Conservation (phyloP, 2,797 vertebrate species). For the Apodemus agrarius region DNA sequence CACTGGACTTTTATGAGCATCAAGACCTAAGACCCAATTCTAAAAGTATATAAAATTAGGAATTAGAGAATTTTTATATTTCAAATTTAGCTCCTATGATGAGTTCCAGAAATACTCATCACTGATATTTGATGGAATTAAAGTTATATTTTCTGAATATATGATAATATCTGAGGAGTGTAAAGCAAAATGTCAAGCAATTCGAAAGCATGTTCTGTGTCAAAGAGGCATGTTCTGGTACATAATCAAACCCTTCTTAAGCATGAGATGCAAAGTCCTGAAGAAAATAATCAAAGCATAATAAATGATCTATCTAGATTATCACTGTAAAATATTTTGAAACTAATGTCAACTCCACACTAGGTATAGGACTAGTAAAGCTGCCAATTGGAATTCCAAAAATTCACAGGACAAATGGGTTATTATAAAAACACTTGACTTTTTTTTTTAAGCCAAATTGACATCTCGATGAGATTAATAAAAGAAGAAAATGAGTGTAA, state of each 20-base stretch:
- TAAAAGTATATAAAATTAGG: neutral
- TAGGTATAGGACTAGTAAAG: neutral
- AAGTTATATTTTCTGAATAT: conserved; percentile 8
- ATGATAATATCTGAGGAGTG: neutral
- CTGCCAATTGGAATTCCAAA: neutral
- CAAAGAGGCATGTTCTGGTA: neutral
- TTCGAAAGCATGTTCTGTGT: neutral
- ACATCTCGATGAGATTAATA: conserved; percentile 6
- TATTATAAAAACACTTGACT: neutral
- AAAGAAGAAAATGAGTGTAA: neutral
- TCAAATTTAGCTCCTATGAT: neutral
- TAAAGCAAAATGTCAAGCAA: neutral
- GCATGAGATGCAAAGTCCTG: neutral
- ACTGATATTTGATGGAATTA: neutral
- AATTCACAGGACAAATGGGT: neutral
- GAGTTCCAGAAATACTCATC: neutral
- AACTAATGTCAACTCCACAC: neutral
- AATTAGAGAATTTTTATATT: neutral
- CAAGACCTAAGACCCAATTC: neutral
- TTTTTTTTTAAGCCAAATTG: neutral
- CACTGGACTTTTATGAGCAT: neutral
- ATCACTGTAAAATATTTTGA: conserved; percentile 4
- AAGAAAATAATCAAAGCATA: neutral
- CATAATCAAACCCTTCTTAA: neutral
- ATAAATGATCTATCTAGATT: neutral